These are phyloP conservation scores for Drosophila eohydei DNA, from an alignment of 2,888 invertebrate genomes.

Conservation along the genomic window DNA sequence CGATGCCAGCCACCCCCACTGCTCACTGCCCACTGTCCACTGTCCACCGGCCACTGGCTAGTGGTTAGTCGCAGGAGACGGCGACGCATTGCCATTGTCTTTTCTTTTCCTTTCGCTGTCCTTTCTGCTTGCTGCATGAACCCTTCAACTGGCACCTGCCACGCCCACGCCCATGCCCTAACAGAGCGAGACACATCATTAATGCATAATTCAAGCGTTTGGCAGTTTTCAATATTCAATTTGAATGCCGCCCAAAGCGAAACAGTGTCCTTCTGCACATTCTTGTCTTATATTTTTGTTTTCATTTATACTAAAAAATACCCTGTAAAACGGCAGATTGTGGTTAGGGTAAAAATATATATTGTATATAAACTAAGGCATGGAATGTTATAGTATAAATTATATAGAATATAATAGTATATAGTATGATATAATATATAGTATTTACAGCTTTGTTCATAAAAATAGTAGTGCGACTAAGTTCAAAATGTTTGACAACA, in stretches of 20 bases:
- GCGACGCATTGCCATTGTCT: constrained; percentile 40
- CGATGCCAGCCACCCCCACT: constrained; percentile 26
- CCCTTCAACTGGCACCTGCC: constrained; percentile 21
- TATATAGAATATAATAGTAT: too few relatives aligned
- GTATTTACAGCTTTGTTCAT: too few relatives aligned
- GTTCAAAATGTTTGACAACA: too few relatives aligned
- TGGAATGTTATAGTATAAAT: too few relatives aligned
- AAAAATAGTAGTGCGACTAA: too few relatives aligned
- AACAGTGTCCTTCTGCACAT: constrained; percentile 40
- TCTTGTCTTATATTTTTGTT: constrained; percentile 6
- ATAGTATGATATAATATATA: too few relatives aligned
- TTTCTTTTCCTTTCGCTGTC: constrained; percentile 51
- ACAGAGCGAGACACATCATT: constrained; percentile 72
- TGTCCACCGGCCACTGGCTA: constrained; percentile 33
- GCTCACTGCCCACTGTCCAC: constrained; percentile 26
- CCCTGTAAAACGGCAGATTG: not conserved
- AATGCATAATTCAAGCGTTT: constrained; percentile 80
- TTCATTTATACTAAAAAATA: constrained; percentile 10
- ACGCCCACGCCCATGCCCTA: constrained; percentile 16
- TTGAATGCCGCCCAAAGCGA: constrained; percentile 78
- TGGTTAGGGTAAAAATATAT: not conserved
- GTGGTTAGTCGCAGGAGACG: constrained; percentile 6
- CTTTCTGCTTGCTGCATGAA: constrained; percentile 21
- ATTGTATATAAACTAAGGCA: too few relatives aligned
- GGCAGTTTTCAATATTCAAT: constrained; percentile 80